Percentiles rank a stretch among this genome's conserved stretches.
These are phyloP conservation scores for Semnornis frantzii DNA, from an alignment of 2,113 vertebrate species.

Conservation along the genomic window DNA sequence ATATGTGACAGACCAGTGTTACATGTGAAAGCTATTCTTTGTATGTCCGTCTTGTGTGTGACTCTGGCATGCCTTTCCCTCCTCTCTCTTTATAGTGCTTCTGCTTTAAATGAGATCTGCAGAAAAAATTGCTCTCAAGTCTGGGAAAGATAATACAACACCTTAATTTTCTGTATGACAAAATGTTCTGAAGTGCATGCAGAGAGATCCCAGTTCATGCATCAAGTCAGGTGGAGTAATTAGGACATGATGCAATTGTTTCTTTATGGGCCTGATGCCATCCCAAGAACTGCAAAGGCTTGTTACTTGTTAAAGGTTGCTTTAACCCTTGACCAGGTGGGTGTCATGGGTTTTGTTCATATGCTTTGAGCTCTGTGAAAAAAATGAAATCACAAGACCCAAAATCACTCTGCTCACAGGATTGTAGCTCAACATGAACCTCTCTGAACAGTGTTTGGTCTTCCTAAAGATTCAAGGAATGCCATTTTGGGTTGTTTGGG, in stretches of 20 bases:
- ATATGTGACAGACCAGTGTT: not conserved
- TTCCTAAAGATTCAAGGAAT: no score
- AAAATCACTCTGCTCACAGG: not conserved
- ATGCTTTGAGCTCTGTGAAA: not conserved
- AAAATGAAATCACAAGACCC: not conserved
- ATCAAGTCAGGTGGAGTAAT: not conserved
- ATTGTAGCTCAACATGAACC: not conserved
- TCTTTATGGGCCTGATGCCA: conserved; percentile 1
- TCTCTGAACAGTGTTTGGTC: no score
- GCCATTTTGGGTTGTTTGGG: not conserved
- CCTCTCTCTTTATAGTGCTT: not conserved
- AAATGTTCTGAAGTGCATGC: conserved; percentile 20
- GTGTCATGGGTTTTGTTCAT: not conserved
- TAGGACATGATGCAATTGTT: conserved; percentile 33
- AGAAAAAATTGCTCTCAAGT: not conserved
- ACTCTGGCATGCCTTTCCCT: not conserved
- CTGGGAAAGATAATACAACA: conserved; percentile 13
- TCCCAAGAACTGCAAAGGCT: not conserved
- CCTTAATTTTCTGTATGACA: conserved; percentile 36
- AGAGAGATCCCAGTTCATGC: not conserved
- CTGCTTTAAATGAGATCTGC: conserved; percentile 14
- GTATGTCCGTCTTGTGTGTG: not conserved
- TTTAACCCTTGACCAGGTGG: conserved; percentile 9
- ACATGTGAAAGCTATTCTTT: not conserved
- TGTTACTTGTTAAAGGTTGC: not conserved